Evolutionary conservation across 2,888 invertebrate species (phyloP).

Genomic region (Limenitis camilla): DNA sequence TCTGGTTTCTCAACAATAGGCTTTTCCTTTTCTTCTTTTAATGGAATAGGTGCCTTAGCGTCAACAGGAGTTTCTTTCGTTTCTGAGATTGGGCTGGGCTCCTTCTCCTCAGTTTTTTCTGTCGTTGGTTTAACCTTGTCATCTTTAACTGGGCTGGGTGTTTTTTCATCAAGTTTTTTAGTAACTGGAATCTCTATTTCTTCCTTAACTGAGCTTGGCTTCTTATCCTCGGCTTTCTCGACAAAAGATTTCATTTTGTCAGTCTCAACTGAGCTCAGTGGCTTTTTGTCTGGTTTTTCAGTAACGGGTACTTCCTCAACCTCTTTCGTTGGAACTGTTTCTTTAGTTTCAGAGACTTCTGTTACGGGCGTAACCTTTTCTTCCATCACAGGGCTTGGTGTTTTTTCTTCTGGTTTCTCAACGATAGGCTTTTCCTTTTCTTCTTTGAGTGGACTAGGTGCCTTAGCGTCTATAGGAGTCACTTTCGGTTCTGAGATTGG

Average conservation of each 20-base stretch:
- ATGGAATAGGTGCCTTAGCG: no score
- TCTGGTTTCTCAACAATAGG: no score
- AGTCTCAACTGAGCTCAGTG: slow-evolving; percentile 1
- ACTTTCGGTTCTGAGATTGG: not conserved
- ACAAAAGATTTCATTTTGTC: not conserved
- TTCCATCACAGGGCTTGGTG: not conserved
- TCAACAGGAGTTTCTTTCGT: no score
- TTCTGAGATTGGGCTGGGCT: no score
- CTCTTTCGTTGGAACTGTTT: no score
- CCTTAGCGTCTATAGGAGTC: not conserved
- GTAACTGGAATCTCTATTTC: not conserved
- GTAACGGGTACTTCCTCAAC: no score
- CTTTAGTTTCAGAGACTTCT: no score
- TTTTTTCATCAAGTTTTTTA: slow-evolving; percentile 1
- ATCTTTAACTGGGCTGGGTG: not conserved
- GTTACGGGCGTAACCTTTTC: not conserved
- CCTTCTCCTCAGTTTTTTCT: no score
- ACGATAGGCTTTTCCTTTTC: not conserved
- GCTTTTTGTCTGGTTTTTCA: slow-evolving; percentile 3
- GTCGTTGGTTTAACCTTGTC: no score
- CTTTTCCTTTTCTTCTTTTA: no score
- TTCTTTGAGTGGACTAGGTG: not conserved
- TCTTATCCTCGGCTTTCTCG: not conserved
- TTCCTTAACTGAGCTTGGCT: not conserved
- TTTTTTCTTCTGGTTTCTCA: not conserved